These are phyloP conservation scores for Sclerodermus sp. DNA, from an alignment of 2,888 invertebrate genomes.

Conservation along the genomic window DNA sequence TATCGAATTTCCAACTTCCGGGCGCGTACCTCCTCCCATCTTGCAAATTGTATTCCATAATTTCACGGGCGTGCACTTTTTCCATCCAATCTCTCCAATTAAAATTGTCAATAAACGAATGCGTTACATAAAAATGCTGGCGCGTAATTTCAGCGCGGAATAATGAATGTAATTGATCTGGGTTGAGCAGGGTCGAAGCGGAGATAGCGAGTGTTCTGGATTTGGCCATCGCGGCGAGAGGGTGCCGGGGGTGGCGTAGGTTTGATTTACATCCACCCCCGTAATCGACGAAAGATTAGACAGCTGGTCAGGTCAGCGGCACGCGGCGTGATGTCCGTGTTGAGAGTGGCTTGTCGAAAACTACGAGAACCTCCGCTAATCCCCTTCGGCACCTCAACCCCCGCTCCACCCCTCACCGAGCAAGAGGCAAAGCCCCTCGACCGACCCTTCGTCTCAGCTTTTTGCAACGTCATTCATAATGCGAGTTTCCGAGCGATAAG, in stretches of 20 bases:
- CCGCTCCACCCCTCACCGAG: neutral
- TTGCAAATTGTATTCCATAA: no score
- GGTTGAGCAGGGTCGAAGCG: no score
- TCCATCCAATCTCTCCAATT: no score
- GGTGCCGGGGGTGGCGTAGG: neutral
- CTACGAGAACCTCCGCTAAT: slow-evolving; percentile 34
- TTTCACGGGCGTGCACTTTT: no score
- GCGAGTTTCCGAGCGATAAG: slow-evolving; percentile 20
- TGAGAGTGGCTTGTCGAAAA: slow-evolving; percentile 36
- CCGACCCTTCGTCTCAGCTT: slow-evolving; percentile 18
- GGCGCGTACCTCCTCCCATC: no score
- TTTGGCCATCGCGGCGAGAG: neutral
- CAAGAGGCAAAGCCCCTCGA: neutral
- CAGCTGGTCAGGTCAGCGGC: slow-evolving; percentile 38
- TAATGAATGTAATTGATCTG: no score
- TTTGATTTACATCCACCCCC: slow-evolving; percentile 38
- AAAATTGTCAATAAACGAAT: no score
- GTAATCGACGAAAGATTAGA: slow-evolving; percentile 51
- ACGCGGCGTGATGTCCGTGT: slow-evolving; percentile 21
- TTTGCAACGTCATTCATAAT: slow-evolving; percentile 53
- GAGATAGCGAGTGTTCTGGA: no score
- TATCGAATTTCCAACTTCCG: no score
- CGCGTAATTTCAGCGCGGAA: no score
- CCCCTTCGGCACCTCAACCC: slow-evolving; percentile 22
- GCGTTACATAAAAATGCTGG: no score